Percentiles rank a stretch among this genome's conserved stretches.
Conservation (phyloP, 2,113 vertebrate species). For the Toxostoma redivivum region DNA sequence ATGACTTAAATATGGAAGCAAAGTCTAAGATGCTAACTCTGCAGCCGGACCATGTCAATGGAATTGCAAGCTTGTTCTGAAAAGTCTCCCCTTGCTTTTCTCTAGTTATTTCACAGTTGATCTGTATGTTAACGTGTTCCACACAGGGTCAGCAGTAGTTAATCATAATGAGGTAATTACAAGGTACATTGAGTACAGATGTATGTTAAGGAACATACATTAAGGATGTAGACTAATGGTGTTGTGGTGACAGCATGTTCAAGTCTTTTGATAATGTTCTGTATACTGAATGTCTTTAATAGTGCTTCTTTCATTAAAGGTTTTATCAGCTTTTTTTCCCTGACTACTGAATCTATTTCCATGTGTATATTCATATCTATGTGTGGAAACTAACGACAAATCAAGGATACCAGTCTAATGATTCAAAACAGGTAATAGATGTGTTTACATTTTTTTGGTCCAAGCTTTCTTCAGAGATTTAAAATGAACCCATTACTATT, state of each 20-base stretch:
- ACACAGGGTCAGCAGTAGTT: slow-evolving; percentile 53
- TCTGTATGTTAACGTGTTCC: slow-evolving; percentile 26
- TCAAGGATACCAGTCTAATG: neutral
- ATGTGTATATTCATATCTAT: neutral
- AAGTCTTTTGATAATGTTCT: neutral
- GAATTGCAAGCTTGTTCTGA: neutral
- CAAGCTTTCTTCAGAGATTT: neutral
- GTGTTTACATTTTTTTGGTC: neutral
- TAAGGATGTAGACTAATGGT: slow-evolving; percentile 25
- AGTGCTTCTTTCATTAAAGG: neutral
- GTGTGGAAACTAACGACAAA: neutral
- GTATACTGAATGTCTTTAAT: neutral
- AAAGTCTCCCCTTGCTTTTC: slow-evolving; percentile 14
- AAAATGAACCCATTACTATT: neutral
- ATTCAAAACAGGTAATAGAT: neutral
- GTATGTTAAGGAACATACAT: slow-evolving; percentile 53
- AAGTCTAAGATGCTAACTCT: neutral
- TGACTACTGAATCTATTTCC: neutral
- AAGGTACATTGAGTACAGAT: slow-evolving; percentile 64
- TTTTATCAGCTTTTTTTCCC: neutral
- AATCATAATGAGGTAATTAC: slow-evolving; percentile 63
- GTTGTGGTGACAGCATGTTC: slow-evolving; percentile 13
- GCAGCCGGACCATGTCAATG: neutral
- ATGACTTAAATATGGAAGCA: neutral
- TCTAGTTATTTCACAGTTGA: slow-evolving; percentile 26